Evolutionary conservation across 2,888 invertebrate species (phyloP).

Genomic region (Autographa gamma): DNA sequence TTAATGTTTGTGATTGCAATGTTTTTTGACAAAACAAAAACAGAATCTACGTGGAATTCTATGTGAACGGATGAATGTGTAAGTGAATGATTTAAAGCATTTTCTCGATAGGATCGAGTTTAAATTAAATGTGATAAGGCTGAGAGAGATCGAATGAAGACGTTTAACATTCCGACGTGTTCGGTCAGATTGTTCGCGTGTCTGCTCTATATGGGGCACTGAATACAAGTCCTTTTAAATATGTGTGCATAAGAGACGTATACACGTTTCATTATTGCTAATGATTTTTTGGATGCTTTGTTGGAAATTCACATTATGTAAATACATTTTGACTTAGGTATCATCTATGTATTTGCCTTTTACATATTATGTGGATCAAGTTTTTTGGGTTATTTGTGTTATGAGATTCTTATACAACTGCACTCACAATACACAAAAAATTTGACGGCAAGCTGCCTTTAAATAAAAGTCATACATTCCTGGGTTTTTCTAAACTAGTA

Average conservation of each 20-base stretch:
- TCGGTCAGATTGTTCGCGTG: conserved; percentile 35
- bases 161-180: conserved; percentile 51
- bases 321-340: no score
- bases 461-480: no score
- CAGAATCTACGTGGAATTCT: conserved; percentile 26
- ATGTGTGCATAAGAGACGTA: conserved; percentile 24
- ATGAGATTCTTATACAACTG: no score
- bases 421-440: no score
- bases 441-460: no score
- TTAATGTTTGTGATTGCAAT: conserved; percentile 32
- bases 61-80: conserved; percentile 26
- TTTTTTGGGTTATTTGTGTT: no score
- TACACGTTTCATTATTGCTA: background rate
- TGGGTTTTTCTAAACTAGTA: no score
- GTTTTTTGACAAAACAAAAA: conserved; percentile 27
- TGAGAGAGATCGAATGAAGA: conserved; percentile 36
- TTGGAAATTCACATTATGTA: no score
- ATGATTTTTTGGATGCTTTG: no score
- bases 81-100: conserved; percentile 35
- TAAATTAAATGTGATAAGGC: conserved; percentile 49
- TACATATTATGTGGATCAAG: no score
- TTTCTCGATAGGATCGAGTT: conserved; percentile 17
- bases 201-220: conserved; percentile 36
- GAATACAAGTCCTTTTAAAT: conserved; percentile 23
- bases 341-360: no score